A percentile compares a stretch with the other conserved stretches of the same genome.
Conservation (phyloP, 2,113 vertebrate genomes). For the Spheniscus mendiculus region DNA sequence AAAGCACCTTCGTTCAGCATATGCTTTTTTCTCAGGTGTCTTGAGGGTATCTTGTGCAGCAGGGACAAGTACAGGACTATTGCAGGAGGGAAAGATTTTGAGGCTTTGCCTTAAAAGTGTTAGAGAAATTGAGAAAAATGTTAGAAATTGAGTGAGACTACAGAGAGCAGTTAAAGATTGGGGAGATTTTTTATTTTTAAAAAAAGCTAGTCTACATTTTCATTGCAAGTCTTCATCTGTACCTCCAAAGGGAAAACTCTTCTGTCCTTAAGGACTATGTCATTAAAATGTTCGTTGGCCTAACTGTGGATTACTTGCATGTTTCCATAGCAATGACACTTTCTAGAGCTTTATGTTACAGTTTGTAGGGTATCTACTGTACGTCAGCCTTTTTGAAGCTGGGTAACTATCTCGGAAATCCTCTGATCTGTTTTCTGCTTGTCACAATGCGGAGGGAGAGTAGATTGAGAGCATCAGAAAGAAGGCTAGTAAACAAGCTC, state of each 20-base stretch:
- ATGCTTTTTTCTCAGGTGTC: not conserved
- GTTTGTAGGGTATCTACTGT: not conserved
- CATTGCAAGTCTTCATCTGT: not conserved
- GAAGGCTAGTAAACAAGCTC: not conserved
- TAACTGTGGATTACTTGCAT: not conserved
- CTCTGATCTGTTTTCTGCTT: conserved; percentile 15
- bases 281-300: conserved; percentile 19
- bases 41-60: not conserved
- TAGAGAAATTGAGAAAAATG: not conserved
- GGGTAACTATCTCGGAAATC: not conserved
- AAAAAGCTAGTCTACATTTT: not conserved
- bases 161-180: not conserved
- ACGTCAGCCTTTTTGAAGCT: not conserved
- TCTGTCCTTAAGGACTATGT: not conserved
- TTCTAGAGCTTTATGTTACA: not conserved
- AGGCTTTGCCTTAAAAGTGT: not conserved
- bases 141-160: not conserved
- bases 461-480: not conserved
- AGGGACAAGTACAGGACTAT: not conserved
- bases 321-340: conserved; percentile 47
- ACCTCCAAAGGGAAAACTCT: not conserved
- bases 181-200: not conserved
- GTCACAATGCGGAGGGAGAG: not conserved
- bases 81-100: not conserved
- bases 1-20: not conserved